phyloP scores from a whole-genome alignment of 2,797 vertebrate species.

The Ceyx erithaca region DNA sequence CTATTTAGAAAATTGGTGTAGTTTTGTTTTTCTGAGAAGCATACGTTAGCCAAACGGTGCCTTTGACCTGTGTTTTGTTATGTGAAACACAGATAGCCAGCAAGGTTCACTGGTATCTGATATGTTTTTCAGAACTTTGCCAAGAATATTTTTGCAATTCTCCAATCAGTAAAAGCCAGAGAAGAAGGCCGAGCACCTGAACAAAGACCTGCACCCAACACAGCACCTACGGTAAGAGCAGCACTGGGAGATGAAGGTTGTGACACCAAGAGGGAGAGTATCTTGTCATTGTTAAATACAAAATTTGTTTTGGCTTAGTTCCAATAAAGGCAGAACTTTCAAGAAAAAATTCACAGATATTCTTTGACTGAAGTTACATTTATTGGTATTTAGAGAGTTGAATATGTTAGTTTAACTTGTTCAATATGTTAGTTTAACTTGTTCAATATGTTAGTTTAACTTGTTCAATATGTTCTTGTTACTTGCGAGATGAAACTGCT shows the following conservation, averaged over 20 bases:
- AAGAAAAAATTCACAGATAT: not conserved
- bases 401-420: not conserved
- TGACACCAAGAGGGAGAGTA: not conserved
- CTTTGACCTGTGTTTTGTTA: not conserved
- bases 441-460: not conserved
- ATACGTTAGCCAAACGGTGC: not conserved
- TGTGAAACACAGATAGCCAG: not conserved
- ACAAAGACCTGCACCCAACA: constrained; percentile 92
- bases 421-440: not conserved
- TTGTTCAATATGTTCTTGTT: constrained; percentile 29
- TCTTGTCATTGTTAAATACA: not conserved
- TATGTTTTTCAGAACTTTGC: constrained; percentile 91
- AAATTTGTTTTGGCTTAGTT: not conserved
- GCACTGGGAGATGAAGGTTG: not conserved
- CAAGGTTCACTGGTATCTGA: constrained; percentile 6
- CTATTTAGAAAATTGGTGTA: fast-evolving
- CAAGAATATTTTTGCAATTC: constrained; percentile 98
- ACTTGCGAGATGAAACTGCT: not conserved
- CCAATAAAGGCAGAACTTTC: not conserved
- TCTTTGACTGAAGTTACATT: not conserved
- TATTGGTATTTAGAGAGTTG: constrained; percentile 16
- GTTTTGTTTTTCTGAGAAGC: not conserved
- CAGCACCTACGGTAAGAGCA: constrained; percentile 89
- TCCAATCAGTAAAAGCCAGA: constrained; percentile 98
- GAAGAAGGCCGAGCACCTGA: constrained; percentile 97